A percentile compares a stretch with the other conserved stretches of the same genome.
Evolutionary conservation across 2,113 vertebrate genomes (phyloP).

Genomic region (Crocuta crocuta): DNA sequence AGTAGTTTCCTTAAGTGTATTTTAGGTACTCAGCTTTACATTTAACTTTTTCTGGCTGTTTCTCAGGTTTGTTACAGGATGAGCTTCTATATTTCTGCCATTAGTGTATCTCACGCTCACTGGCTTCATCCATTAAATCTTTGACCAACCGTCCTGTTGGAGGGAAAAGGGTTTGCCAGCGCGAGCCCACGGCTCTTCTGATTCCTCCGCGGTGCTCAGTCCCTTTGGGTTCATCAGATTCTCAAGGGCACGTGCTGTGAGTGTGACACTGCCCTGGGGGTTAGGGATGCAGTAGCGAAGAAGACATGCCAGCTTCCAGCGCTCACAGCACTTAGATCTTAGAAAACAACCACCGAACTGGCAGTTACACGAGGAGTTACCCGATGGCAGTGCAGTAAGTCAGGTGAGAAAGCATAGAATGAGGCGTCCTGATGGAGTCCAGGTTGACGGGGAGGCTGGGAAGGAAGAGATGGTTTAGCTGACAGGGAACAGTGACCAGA

Average conservation of each 20-base stretch:
- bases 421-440: neutral
- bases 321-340: fast-evolving
- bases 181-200: neutral
- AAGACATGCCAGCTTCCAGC: neutral
- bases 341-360: neutral
- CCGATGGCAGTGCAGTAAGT: fast-evolving
- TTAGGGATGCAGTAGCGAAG: too few relatives aligned
- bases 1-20: neutral
- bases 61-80: neutral
- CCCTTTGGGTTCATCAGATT: neutral
- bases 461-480: neutral
- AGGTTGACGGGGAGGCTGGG: neutral
- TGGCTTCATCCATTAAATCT: neutral
- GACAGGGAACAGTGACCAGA: neutral
- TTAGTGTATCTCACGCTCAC: fast-evolving
- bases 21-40: neutral
- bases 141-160: neutral
- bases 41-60: neutral
- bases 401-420: fast-evolving
- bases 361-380: fast-evolving
- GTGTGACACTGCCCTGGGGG: neutral
- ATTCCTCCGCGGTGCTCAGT: neutral
- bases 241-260: neutral
- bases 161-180: neutral
- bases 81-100: neutral